Percentiles rank a stretch among this genome's conserved stretches.
Evolutionary conservation across 2,113 vertebrate species (phyloP).

Genomic region (Solea solea): DNA sequence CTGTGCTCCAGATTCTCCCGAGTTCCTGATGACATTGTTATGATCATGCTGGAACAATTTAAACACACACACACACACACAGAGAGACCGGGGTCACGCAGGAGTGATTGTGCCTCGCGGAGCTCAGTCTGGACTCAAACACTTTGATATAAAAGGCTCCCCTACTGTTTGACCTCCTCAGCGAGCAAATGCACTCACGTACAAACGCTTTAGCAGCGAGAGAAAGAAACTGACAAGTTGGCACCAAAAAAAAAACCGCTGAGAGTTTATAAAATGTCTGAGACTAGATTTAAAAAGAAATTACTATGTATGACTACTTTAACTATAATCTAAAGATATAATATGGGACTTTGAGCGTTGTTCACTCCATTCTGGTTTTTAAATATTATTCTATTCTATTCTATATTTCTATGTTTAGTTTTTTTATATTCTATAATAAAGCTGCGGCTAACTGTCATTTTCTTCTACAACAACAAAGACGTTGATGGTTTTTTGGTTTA

Average conservation of each 20-base stretch:
- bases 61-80: conserved; percentile 26
- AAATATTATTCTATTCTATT: too few relatives aligned
- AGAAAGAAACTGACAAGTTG: neutral
- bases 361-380: too few relatives aligned
- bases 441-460: too few relatives aligned
- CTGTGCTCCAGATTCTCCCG: conserved; percentile 30
- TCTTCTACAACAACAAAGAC: too few relatives aligned
- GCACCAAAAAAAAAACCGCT: neutral
- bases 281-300: neutral
- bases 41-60: conserved; percentile 64
- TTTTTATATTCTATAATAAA: too few relatives aligned
- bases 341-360: neutral
- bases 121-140: conserved; percentile 30
- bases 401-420: too few relatives aligned
- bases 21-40: conserved; percentile 63
- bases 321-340: neutral
- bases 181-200: conserved; percentile 19
- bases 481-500: too few relatives aligned
- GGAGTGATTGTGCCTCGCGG: conserved; percentile 44
- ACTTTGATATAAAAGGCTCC: conserved; percentile 67
- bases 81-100: conserved; percentile 36
- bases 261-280: neutral
- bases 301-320: too few relatives aligned
- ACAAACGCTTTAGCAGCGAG: neutral
- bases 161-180: conserved; percentile 66